phyloP scores from a whole-genome alignment of 35 echinoderm and acorn worm genomes.

The Ophioderma brevispina region DNA sequence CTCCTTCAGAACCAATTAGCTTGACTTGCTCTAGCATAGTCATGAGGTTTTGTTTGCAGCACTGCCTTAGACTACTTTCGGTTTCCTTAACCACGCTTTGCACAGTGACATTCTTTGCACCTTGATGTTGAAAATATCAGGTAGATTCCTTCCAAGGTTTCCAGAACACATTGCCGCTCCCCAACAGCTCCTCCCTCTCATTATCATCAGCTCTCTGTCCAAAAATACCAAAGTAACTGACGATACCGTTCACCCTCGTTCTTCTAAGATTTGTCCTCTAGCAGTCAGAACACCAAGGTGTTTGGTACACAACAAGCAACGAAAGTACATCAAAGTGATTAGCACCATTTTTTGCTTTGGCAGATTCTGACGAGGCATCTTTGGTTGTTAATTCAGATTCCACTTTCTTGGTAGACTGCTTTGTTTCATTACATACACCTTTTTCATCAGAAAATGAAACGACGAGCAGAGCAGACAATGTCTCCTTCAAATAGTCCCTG shows the following conservation, averaged over 20 bases:
- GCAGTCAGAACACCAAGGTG: neutral
- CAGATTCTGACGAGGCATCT: too few relatives aligned
- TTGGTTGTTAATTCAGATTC: too few relatives aligned
- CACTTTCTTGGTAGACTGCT: too few relatives aligned
- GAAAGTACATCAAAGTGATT: neutral
- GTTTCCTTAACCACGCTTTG: neutral
- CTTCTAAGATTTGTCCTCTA: neutral
- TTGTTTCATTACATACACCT: neutral
- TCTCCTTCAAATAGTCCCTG: neutral
- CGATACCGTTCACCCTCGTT: neutral
- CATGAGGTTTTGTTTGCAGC: neutral
- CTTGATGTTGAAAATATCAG: neutral
- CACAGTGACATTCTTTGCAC: neutral
- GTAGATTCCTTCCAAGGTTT: neutral
- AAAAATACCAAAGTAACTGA: neutral
- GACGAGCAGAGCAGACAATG: neutral
- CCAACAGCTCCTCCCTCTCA: neutral
- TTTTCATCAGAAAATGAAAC: neutral
- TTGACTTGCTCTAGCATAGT: neutral
- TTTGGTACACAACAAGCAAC: too few relatives aligned
- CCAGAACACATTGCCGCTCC: neutral
- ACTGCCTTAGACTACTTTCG: neutral
- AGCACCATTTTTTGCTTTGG: neutral
- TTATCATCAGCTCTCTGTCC: neutral
- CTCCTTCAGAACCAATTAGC: neutral